Conservation (phyloP, 1,140 invertebrate genomes). For the Drosophila suzukii region DNA sequence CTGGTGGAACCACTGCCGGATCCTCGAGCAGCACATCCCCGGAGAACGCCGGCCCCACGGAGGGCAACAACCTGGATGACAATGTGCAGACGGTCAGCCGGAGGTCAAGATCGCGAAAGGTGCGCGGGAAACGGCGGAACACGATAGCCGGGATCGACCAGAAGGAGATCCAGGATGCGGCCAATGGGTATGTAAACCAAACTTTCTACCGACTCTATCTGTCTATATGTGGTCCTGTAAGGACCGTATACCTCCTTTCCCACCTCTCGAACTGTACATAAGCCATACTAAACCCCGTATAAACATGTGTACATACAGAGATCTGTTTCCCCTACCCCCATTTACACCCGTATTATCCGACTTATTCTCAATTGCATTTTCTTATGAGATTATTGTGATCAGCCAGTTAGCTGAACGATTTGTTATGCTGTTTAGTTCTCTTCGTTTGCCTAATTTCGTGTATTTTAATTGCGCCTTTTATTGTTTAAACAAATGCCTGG, state of each 20-base stretch:
- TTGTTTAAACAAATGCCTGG: conserved; percentile 46
- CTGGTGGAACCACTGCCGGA: conserved; percentile 68
- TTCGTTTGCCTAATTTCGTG: conserved; percentile 43
- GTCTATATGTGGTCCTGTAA: conserved; percentile 1
- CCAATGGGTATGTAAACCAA: conserved; percentile 89
- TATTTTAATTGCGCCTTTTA: conserved; percentile 45
- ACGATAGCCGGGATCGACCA: conserved; percentile 95
- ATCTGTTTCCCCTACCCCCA: background rate
- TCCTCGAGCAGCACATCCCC: conserved; percentile 84
- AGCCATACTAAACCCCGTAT: conserved; percentile 48
- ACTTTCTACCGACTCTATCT: conserved; percentile 4
- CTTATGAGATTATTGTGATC: conserved; percentile 76
- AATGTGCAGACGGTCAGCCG: conserved; percentile 88
- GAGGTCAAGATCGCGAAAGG: conserved; percentile 89
- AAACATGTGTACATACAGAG: conserved; percentile 41
- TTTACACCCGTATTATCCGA: conserved; percentile 24
- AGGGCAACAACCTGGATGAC: conserved; percentile 75
- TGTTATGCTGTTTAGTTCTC: conserved; percentile 82
- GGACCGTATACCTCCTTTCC: conserved; percentile 13
- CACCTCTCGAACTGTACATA: conserved; percentile 62
- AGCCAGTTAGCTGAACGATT: conserved; percentile 61
- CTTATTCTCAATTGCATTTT: conserved; percentile 54
- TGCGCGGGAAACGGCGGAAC: conserved; percentile 92
- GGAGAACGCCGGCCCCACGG: conserved; percentile 71
- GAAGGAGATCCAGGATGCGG: conserved; percentile 92